Conservation (phyloP, 2,113 vertebrate genomes). For the Ictidomys tridecemlineatus region DNA sequence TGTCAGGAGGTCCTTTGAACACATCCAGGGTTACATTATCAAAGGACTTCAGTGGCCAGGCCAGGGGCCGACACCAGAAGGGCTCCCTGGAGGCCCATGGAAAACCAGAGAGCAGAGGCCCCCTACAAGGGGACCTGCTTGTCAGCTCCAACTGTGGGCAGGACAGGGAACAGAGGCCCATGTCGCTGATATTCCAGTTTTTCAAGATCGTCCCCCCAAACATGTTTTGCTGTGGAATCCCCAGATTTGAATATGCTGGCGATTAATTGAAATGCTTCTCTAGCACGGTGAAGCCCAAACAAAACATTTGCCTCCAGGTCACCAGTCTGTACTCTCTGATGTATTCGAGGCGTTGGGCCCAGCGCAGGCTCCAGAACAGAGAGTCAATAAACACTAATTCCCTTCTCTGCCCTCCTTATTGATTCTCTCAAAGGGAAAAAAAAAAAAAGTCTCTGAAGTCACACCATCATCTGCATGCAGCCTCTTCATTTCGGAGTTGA, state of each 20-base stretch:
- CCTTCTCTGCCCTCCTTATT: slow-evolving; percentile 42
- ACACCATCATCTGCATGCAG: not conserved
- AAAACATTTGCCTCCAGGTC: slow-evolving; percentile 48
- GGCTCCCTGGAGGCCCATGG: not conserved
- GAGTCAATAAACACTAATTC: slow-evolving; percentile 42
- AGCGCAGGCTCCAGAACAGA: not conserved
- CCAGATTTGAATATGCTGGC: not conserved
- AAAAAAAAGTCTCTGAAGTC: not conserved
- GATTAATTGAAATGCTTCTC: slow-evolving; percentile 60
- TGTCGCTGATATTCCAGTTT: not conserved
- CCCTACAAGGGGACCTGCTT: not conserved
- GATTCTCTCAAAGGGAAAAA: slow-evolving; percentile 34
- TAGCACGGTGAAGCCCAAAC: not conserved
- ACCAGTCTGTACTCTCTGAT: not conserved
- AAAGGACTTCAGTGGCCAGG: not conserved
- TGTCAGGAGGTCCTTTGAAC: not conserved
- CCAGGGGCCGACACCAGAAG: not conserved
- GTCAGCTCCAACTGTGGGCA: not conserved
- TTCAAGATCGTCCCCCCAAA: not conserved
- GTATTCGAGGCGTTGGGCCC: not conserved
- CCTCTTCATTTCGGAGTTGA: not conserved
- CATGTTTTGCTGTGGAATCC: not conserved
- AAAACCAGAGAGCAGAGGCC: not conserved
- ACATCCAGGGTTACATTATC: not conserved
- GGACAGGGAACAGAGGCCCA: too few relatives aligned